Evolutionary conservation across 2,797 vertebrate species (phyloP), one percentile per base, ranked within the genome.

Genomic region (Sebastes matsubarae): DNA sequence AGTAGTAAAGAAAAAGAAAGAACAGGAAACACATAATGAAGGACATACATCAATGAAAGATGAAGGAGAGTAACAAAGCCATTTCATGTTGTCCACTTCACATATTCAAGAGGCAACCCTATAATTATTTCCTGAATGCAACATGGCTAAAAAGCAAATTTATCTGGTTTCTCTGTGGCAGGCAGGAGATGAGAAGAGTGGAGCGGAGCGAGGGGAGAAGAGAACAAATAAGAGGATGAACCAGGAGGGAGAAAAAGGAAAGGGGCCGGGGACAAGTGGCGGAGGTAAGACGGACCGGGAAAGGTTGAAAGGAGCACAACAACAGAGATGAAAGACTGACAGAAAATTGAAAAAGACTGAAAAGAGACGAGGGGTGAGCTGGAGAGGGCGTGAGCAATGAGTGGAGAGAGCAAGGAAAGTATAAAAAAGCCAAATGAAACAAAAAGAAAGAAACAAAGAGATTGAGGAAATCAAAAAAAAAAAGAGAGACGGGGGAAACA

Each of bases 261-360:
- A 74, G 36, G 84, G 86, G 87, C 69, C 0, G 14, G 80, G 87
- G 86, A 89, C 92, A 93, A 94, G 93, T 93, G 90, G 89, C 16
- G 1, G 85, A 75, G 86, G 85, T 75, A 85, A 84, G 88, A 91
- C 65, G 86, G 88, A 88, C 72, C 85, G 74, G 83, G 67, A 85
- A 84, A 91, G 90, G 88, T 90, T 88, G 89, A 89, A 87, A 91
- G 83, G 88, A 88, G 85, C 79, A 92, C 85, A 88, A 89, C 86
- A 91, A 87, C 87, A 75, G 81, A 92, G 89, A 94, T 94, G 92
- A 94, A 94, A 93, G 92, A 88, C 68, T 25, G 78, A 27, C 67
- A 66, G 90, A 86, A 89, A 93, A 93, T 90, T 88, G 90, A 93
- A 91, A 91, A 88, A 86, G 84, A 85, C 81, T 82, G 76, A 91